Base-by-base conservation (phyloP, 1,140 invertebrate species). In the Drosophila tani region DNA sequence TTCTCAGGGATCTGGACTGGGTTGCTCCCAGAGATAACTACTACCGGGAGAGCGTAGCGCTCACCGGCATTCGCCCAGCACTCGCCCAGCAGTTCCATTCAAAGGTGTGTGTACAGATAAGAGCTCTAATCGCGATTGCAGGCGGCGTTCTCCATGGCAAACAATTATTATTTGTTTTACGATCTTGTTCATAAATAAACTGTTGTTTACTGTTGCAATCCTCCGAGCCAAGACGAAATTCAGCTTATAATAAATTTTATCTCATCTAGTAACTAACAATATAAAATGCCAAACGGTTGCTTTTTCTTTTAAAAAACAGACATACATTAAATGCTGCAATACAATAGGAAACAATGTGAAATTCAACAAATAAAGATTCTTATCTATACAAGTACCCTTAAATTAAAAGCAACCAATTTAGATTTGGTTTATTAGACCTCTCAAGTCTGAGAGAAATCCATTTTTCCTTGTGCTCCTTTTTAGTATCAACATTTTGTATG, bases 121-220 rank as follows among this genome's bases (percentile, higher is more conserved):
- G 35, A 40, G 9, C 27, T 58, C 35, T 58, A 40, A 71, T 71
- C 68, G 21, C 32, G 27, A 71, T 71, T 49, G 68, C 50, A 41
- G 21, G 35, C 27, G 27, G 66, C 45, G 46, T 43, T 69, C 35
- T 43, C n/a, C 19, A 59, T 49, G 27, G 21, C 32, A 65, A 60
- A 47, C n/a, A 24, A 69, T 43, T 17, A 45, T 15, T 46, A 45
- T 69, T 68, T 43, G 27, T 68, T 56, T 68, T 69, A 69, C 63
- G 17, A 43, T 53, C 35, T 50, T 4, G 4, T 43, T 43, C 3
- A 12, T 29, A 40, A 57, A 24, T 50, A 45, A 76, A 58, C 9
- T 43, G 70, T 24, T 53, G 49, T 9, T 27, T 49, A 14, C 19
- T 32, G 50, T 38, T 49, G 56, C 49, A 51, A 74, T n/a, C 2